phyloP scores from a whole-genome alignment of 2,888 invertebrate species.

The Danaus chrysippus region DNA sequence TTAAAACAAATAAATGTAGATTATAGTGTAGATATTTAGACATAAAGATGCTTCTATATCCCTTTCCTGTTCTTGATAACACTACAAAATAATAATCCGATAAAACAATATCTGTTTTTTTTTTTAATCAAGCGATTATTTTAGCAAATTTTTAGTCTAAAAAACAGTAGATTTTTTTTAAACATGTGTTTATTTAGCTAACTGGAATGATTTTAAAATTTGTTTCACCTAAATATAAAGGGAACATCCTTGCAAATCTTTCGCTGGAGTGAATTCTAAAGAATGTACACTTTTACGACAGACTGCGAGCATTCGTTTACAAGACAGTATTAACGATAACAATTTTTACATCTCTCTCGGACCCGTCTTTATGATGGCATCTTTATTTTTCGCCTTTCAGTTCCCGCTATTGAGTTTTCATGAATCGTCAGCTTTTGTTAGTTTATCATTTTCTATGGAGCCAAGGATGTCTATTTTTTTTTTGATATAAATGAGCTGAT shows the following conservation, averaged over 20 bases:
- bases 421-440: slow-evolving; percentile 34
- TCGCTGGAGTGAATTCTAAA: slow-evolving; percentile 40
- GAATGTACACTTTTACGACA: slow-evolving; percentile 45
- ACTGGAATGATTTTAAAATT: background rate
- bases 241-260: slow-evolving; percentile 31
- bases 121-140: too few relatives aligned
- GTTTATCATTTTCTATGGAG: slow-evolving; percentile 31
- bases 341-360: slow-evolving; percentile 43
- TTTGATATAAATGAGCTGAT: background rate
- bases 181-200: too few relatives aligned
- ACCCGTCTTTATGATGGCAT: slow-evolving; percentile 25
- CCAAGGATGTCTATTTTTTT: background rate
- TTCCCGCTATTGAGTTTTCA: slow-evolving; percentile 37
- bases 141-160: too few relatives aligned
- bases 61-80: too few relatives aligned
- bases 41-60: too few relatives aligned
- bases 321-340: slow-evolving; percentile 52
- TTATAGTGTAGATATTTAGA: too few relatives aligned
- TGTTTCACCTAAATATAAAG: background rate
- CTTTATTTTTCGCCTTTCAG: slow-evolving; percentile 34
- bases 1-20: too few relatives aligned
- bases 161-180: too few relatives aligned
- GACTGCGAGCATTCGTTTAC: slow-evolving; percentile 43
- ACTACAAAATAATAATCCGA: too few relatives aligned
- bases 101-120: too few relatives aligned